Conservation (phyloP, 2,888 invertebrate species). For the Drosophila tripunctata region DNA sequence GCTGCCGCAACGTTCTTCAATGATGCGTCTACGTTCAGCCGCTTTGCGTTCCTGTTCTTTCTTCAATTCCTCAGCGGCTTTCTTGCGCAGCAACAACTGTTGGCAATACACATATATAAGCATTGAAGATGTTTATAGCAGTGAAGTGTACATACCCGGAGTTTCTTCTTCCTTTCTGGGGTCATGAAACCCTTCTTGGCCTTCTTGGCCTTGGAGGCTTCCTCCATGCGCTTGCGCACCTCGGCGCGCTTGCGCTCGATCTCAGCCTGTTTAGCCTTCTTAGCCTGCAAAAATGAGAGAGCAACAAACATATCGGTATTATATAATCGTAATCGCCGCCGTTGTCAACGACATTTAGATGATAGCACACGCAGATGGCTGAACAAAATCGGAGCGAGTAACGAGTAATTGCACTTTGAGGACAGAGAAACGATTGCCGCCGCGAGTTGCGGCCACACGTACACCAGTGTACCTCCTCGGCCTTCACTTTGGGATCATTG, state of each 20-base stretch:
- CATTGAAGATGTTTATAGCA: too few species aligned
- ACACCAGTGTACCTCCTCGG: slow-evolving; percentile 82
- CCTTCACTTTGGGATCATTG: slow-evolving; percentile 81
- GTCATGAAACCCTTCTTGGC: slow-evolving; percentile 99
- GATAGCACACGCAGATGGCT: slow-evolving; percentile 50
- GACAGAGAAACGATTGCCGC: slow-evolving; percentile 44
- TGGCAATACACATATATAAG: neutral
- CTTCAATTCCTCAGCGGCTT: slow-evolving; percentile 99
- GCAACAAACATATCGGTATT: too few species aligned
- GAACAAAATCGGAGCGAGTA: slow-evolving; percentile 14
- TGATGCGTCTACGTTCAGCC: slow-evolving; percentile 98
- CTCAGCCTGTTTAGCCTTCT: slow-evolving; percentile 98
- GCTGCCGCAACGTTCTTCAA: slow-evolving; percentile 97
- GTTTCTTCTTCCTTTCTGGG: slow-evolving; percentile 99
- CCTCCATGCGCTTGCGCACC: slow-evolving; percentile 99
- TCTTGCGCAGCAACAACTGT: slow-evolving; percentile 99
- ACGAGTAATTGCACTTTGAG: slow-evolving; percentile 35
- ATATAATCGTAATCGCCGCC: neutral
- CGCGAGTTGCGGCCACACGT: slow-evolving; percentile 57
- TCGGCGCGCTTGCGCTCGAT: slow-evolving; percentile 99
- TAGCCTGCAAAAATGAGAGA: slow-evolving; percentile 88
- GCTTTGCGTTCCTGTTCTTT: slow-evolving; percentile 99
- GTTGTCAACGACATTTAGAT: slow-evolving; percentile 33
- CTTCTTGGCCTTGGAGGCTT: slow-evolving; percentile 99
- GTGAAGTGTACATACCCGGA: slow-evolving; percentile 90